Conservation (phyloP, 2,113 vertebrate genomes). For the Macheiramphus alcinus region DNA sequence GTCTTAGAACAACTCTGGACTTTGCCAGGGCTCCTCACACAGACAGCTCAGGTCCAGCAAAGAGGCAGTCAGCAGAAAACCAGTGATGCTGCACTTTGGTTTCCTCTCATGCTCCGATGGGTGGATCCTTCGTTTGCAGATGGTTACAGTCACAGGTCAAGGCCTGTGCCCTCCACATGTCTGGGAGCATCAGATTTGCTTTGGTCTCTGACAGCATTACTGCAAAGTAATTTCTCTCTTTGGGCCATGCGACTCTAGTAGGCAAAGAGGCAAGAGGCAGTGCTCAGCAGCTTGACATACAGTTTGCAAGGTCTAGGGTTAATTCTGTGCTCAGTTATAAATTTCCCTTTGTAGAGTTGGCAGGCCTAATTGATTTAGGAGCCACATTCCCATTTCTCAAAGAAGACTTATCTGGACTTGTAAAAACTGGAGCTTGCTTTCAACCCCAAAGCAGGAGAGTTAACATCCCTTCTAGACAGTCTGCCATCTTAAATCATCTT, state of each 20-base stretch:
- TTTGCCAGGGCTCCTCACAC: background rate
- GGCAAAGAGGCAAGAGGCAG: background rate
- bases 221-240: slow-evolving; percentile 2
- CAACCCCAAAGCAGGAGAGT: background rate
- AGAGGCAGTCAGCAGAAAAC: background rate
- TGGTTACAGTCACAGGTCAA: slow-evolving; percentile 15
- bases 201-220: slow-evolving; percentile 32
- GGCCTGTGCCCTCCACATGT: slow-evolving; percentile 25
- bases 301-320: slow-evolving; percentile 27
- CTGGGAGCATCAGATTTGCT: slow-evolving; percentile 43
- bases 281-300: background rate
- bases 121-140: background rate
- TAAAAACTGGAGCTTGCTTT: slow-evolving; percentile 7
- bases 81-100: background rate
- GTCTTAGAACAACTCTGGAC: background rate
- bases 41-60: background rate
- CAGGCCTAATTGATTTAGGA: slow-evolving; percentile 53
- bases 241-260: rapidly evolving
- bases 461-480: background rate
- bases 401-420: slow-evolving; percentile 15
- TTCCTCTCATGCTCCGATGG: background rate
- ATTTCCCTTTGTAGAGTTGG: slow-evolving; percentile 6
- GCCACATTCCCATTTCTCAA: slow-evolving; percentile 13
- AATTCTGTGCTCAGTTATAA: slow-evolving; percentile 18
- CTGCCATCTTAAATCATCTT: slow-evolving; percentile 27